phyloP scores from a whole-genome alignment of 2,888 invertebrate genomes.

The Rhingia campestris region DNA sequence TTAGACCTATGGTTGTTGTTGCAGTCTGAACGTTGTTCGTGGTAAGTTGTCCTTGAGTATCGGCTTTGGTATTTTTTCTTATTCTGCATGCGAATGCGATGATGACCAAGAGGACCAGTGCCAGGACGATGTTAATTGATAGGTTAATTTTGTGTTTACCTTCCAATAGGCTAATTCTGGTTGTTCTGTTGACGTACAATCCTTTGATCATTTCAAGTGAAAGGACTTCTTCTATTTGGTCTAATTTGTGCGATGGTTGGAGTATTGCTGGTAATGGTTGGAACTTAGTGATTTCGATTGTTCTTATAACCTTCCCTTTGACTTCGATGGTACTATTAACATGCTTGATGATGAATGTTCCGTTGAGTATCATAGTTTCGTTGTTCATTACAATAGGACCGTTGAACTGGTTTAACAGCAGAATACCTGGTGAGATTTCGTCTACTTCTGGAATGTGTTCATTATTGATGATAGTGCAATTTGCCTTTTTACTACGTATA shows the following conservation, averaged over 20 bases:
- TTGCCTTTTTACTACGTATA: slow-evolving; percentile 1
- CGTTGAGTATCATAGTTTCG: background rate
- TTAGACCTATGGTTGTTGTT: slow-evolving; percentile 1
- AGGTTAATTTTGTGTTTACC: slow-evolving; percentile 2
- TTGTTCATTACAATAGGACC: background rate
- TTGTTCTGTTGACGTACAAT: background rate
- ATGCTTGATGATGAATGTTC: background rate
- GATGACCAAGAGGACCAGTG: no score
- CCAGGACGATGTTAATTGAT: background rate
- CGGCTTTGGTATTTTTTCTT: no score
- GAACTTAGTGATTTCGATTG: no score
- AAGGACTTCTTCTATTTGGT: no score
- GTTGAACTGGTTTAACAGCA: slow-evolving; percentile 16
- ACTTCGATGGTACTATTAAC: background rate
- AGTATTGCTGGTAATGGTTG: no score
- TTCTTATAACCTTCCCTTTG: background rate
- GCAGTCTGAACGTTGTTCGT: background rate
- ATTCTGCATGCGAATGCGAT: no score
- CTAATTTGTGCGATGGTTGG: no score
- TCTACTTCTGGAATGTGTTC: slow-evolving; percentile 9
- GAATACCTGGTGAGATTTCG: slow-evolving; percentile 12
- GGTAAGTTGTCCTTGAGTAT: slow-evolving; percentile 1
- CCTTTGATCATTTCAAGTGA: background rate
- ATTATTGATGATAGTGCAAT: slow-evolving; percentile 11
- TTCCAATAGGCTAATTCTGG: background rate